Evolutionary conservation across 1,140 invertebrate genomes (phyloP), one percentile per base, ranked within the genome.

Genomic region (Rhynchophorus ferrugineus): DNA sequence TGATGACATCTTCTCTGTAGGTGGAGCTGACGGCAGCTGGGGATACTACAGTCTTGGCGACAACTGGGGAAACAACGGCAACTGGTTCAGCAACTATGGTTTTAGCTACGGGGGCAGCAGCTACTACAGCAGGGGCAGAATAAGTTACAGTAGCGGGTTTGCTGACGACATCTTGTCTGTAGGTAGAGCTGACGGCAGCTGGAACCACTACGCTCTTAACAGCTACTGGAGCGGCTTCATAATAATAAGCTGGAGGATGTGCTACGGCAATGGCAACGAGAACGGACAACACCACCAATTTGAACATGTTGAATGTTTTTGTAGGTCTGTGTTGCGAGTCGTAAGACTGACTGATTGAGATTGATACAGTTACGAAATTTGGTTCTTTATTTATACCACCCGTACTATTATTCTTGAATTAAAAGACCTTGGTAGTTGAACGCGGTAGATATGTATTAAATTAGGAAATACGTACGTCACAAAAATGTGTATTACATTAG

Each of bases 251-350:
- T 33, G 52, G 44, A 5, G 60, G 60, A 38, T 60, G 60, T 37
- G 55, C 58, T 19, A 51, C 48, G 21, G 44, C 52, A 18, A 53
- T 14, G 53, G 58, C 60, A 11, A 60, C 51, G 45, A 61, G 52
- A 58, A 53, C 58, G 42, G 41, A 61, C 60, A 59, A 60, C 57
- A 61, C 60, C 58, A 61, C 60, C 57, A 61, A 55, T 60, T 59
- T 61, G 51, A 61, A 60, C 60, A 61, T 61, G 49, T 56, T 59
- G 41, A 24, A 14, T 36, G 22, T 43, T 50, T 37, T 37, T 50
- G n/a, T 49, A 60, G 57, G 60, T 61, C 58, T 59, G 57, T 61
- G 58, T 57, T 55, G 41, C 46, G 43, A 58, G 49, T 58, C 39
- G 52, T 33, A 20, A 46, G 49, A 60, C 58, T 60, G 22, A 60